Evolutionary conservation across 2,797 vertebrate species (phyloP).

Genomic region (Artibeus lituratus): DNA sequence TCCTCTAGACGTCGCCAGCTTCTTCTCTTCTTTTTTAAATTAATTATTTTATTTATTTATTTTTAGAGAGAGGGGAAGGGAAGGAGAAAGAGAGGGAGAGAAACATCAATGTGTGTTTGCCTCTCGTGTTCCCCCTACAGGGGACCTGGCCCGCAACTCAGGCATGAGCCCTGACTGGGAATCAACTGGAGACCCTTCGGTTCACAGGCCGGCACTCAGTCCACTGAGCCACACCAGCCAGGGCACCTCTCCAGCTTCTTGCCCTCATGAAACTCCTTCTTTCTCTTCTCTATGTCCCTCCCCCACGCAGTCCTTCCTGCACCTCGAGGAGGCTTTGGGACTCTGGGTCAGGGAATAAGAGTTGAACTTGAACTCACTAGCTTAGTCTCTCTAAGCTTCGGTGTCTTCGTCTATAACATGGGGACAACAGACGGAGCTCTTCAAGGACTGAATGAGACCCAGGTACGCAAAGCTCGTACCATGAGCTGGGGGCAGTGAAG

Average conservation of each 20-base stretch:
- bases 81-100: too few species aligned
- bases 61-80: too few species aligned
- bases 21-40: background rate
- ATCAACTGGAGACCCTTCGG: too few species aligned
- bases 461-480: accelerated
- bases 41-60: too few species aligned
- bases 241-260: background rate
- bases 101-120: too few species aligned
- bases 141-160: too few species aligned
- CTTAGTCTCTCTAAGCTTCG: background rate
- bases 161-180: too few species aligned
- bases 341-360: background rate
- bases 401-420: background rate
- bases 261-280: background rate
- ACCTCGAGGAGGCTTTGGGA: background rate
- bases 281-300: background rate
- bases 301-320: background rate
- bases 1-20: background rate
- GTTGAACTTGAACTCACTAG: background rate
- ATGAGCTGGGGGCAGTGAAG: background rate
- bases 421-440: background rate
- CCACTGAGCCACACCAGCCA: too few species aligned
- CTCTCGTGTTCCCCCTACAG: too few species aligned
- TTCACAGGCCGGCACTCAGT: too few species aligned
- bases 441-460: background rate